Base-by-base conservation (phyloP, 2,888 invertebrate species). In the Agapostemon virescens region DNA sequence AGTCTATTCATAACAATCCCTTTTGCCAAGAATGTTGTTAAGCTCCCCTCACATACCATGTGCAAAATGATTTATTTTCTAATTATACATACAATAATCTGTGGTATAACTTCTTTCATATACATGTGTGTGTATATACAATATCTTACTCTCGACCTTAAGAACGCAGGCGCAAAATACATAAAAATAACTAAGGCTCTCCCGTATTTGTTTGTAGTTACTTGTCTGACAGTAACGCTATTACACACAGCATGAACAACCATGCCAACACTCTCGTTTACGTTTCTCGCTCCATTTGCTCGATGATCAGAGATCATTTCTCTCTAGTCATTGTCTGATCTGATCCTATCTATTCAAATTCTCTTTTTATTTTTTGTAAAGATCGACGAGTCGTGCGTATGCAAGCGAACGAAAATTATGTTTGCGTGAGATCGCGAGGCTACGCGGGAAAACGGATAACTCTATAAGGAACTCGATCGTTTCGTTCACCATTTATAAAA, bases 51-150 rank as follows among this genome's bases (percentile, higher is more conserved):
- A 49, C 49, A 11, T 84, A 83, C 73, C 85, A 81, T 86, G 89
- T 89, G 87, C 86, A 90, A 90, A 90, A 89, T 89, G 68, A 70
- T 89, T 86, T 88, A 90, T 90, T 86, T 85, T 87, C 85, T 88
- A 85, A 82, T 87, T 85, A 82, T 88, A 88, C 85, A 86, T 89
- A 90, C 87, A 88, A 89, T 89, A 88, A 89, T 89, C 84, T 88
- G 85, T 88, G 87, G 82, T 89, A 89, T 87, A 88, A 84, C 79
- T 88, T 77, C 67, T 80, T 85, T 76, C 73, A 79, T 83, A 81
- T 76, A 83, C 77, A 69, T 82, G 40, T 70, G 26, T 66, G 67
- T 75, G 72, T 85, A 80, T 86, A 77, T 85, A 86, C 79, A 86
- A 81, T 86, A 86, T 86, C 78, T 86, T 84, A 84, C 33, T 86